These are phyloP conservation scores for Drepana arcuata DNA, from an alignment of 1,140 invertebrate species.

Conservation along the genomic window DNA sequence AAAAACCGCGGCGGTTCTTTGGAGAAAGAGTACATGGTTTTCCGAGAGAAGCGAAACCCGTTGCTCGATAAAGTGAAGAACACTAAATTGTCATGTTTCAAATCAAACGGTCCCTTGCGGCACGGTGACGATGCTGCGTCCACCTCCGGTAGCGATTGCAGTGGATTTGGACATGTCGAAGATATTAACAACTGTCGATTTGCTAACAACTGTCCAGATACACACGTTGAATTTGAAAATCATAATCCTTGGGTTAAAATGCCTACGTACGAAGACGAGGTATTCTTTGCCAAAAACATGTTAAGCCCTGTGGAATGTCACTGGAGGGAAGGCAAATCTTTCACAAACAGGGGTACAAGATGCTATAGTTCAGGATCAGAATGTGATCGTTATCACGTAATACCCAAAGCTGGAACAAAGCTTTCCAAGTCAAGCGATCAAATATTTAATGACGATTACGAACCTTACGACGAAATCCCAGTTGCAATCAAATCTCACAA, in stretches of 20 bases:
- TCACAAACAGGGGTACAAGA: conserved; percentile 53
- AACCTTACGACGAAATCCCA: conserved; percentile 32
- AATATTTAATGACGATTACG: conserved; percentile 68
- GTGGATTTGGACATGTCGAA: conserved; percentile 69
- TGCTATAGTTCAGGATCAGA: conserved; percentile 70
- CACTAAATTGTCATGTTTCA: conserved; percentile 79
- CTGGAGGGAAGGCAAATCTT: conserved; percentile 55
- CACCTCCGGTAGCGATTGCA: conserved; percentile 70
- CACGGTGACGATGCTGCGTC: conserved; percentile 65
- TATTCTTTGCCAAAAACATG: conserved; percentile 52
- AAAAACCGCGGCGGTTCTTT: conserved; percentile 69
- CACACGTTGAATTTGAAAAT: conserved; percentile 62
- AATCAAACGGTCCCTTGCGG: conserved; percentile 63
- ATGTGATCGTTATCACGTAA: conserved; percentile 58
- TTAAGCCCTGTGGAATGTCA: conserved; percentile 42
- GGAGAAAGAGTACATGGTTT: conserved; percentile 67
- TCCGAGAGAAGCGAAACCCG: conserved; percentile 78
- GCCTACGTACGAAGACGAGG: conserved; percentile 59
- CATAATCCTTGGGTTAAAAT: conserved; percentile 69
- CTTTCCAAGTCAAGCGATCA: conserved; percentile 71
- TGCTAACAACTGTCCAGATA: conserved; percentile 41
- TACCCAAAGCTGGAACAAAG: conserved; percentile 56
- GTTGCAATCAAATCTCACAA: conserved; percentile 41
- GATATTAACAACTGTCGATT: conserved; percentile 60
- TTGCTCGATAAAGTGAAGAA: conserved; percentile 81